Evolutionary conservation across 2,113 vertebrate species (phyloP), one percentile per base, ranked within the genome.

Genomic region (Sinocyclocheilus grahami): DNA sequence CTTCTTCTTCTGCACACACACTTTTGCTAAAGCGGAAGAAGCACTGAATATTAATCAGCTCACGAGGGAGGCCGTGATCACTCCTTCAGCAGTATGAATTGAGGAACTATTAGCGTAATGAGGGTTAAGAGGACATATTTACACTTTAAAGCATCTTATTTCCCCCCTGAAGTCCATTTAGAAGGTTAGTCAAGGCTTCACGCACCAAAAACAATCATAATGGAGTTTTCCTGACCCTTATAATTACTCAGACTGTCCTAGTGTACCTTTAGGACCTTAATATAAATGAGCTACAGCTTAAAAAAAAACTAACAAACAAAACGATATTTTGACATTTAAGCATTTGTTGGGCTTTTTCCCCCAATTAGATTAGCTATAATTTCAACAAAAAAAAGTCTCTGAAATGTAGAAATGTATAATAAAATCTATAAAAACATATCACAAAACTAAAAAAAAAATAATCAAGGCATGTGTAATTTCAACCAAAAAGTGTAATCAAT

Each of bases 71-170:
- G 74, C 42, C 20, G 14, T 76, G 74, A 48, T 77, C 22, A 42
- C 71, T 74, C 71, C 71, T 42, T 74, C 71, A 74, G 39, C 69
- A 42, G 18, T 22, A 12, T n/a, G 18, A 72, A 72, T 6, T 4
- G 37, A 74, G 71, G 20, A 74, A 77, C 42, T 51, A 51, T 77
- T 77, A 77, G 74, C 4, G n/a, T 77, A 77, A 77, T 77, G 74
- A 77, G 74, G 74, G 74, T 51, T 77, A 77, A 77, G 46, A 77
- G 74, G 22, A 51, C 74, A 77, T 77, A 77, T 77, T 77, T 51
- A 53, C 74, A 77, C 74, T 77, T 77, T 14, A 76, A 76, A 76
- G 74, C 46, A 48, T 77, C 74, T 51, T 77, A 51, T 48, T 77
- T 77, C 4, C 46, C n/a, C 71, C 46, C 74, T 76, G 20, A 51